Base-by-base conservation (phyloP, 53 echinoderm and acorn worm genomes). In the Crossaster papposus region DNA sequence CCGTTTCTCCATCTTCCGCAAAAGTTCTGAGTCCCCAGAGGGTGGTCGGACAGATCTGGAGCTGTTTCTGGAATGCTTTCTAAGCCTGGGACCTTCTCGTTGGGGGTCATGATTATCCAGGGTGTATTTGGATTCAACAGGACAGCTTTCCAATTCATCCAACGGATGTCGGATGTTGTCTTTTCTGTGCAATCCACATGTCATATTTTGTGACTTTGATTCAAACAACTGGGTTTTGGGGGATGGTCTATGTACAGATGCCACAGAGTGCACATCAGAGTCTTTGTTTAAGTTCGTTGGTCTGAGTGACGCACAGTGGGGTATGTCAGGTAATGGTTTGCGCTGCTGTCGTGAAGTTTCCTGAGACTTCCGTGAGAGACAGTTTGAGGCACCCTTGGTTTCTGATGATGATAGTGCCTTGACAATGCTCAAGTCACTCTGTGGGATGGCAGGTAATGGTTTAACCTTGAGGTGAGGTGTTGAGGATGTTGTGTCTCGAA, bases 1-100 rank as follows among this genome's bases (percentile, higher is more conserved):
- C 54, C 84, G 71, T 53, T 84, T 84, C 72, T 72, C 70, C 84
- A 84, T 84, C 72, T 84, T 84, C 72, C 71, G 84, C 54, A 84
- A 53, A 3, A 84, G 84, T 33, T 84, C 84, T 4, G 52, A 26
- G 20, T 84, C 84, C 51, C 32, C 71, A 28, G 84, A 84, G 15
- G 72, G 73, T 0, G 84, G 84, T 31, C 73, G 70, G 52, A 65
- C 30, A 31, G 72, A 84, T 20, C 44, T 84, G 7, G 65, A 65
- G 53, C 26, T 20, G 51, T 44, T 84, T 36, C 82, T 64, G 35
- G 50, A 36, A 64, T 68, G 35, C 24, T n/a, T 23, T 51, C 84
- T 72, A 35, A 72, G 72, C 38, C 2, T 52, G 53, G 15, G 14
- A 20, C 52, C 51, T n/a, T n/a, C n/a, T 7, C 17, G 84, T 33